These are phyloP conservation scores for Sarcophaga subvicina DNA, from an alignment of 2,888 invertebrate genomes.

Conservation along the genomic window DNA sequence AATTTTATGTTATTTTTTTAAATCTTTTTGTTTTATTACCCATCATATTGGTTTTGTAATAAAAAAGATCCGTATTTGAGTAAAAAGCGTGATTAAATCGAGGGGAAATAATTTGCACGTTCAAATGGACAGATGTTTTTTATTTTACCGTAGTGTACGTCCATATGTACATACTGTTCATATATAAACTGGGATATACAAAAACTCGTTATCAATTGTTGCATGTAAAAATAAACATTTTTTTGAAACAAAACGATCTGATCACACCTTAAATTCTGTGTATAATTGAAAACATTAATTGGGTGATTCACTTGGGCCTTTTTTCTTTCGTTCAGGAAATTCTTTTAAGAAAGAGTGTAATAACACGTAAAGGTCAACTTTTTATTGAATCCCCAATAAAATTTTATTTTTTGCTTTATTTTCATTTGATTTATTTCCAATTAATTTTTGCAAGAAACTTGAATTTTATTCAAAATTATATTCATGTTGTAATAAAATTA, in stretches of 20 bases:
- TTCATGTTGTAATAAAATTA: too few relatives aligned
- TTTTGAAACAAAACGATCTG: neutral
- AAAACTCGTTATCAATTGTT: conserved; percentile 51
- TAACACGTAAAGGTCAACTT: conserved; percentile 4
- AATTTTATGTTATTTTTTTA: neutral
- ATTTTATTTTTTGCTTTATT: too few relatives aligned
- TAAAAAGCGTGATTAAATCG: conserved; percentile 16
- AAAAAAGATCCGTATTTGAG: neutral
- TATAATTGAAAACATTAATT: conserved; percentile 26
- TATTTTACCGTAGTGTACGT: conserved; percentile 5
- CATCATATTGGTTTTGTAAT: neutral
- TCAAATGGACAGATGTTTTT: conserved; percentile 37
- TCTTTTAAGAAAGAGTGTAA: conserved; percentile 19
- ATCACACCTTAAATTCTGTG: neutral
- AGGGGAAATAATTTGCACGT: conserved; percentile 7
- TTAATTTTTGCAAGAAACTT: too few relatives aligned
- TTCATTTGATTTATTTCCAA: too few relatives aligned
- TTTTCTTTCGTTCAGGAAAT: conserved; percentile 50
- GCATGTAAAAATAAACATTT: conserved; percentile 4
- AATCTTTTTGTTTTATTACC: neutral
- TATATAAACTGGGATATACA: conserved; percentile 14
- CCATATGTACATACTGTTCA: neutral
- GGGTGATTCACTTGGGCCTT: conserved; percentile 38
- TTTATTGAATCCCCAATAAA: neutral
- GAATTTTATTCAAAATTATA: too few relatives aligned